phyloP scores from a whole-genome alignment of 1,140 invertebrate species.

The Oedothorax gibbosus region DNA sequence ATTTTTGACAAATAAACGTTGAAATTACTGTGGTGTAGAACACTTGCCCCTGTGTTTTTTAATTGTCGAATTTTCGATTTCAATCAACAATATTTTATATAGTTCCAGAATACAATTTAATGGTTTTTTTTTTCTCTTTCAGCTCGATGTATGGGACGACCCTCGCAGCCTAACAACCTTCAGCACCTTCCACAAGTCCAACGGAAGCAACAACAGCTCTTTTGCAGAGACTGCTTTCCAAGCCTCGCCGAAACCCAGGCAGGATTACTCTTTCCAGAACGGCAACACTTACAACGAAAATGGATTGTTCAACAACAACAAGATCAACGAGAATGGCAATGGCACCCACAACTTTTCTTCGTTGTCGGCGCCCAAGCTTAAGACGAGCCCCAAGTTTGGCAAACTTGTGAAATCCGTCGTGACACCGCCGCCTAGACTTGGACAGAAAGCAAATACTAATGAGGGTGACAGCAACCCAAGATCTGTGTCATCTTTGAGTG shows the following conservation, averaged over 20 bases:
- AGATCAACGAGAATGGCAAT: constrained; percentile 12
- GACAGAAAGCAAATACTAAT: neutral
- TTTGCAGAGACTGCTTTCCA: constrained; percentile 25
- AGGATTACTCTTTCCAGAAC: neutral
- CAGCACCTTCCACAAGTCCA: constrained; percentile 48
- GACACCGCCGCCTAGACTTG: neutral
- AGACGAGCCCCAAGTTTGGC: constrained; percentile 39
- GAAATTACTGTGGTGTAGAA: too few species aligned
- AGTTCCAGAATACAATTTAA: too few species aligned
- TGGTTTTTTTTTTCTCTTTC: neutral
- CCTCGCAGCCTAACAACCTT: constrained; percentile 43
- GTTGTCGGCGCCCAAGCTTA: neutral
- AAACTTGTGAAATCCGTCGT: constrained; percentile 26
- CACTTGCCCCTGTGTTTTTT: too few species aligned
- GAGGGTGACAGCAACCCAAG: too few species aligned
- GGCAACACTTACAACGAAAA: neutral
- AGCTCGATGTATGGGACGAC: constrained; percentile 50
- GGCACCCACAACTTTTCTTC: neutral
- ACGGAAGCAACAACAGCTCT: constrained; percentile 17
- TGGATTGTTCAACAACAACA: neutral
- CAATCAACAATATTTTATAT: too few species aligned
- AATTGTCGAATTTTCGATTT: too few species aligned
- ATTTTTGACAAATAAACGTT: too few species aligned
- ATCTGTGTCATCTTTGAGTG: neutral
- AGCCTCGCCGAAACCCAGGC: neutral